Base-by-base conservation (phyloP, 2,797 vertebrate species). In the Cuculus canorus region DNA sequence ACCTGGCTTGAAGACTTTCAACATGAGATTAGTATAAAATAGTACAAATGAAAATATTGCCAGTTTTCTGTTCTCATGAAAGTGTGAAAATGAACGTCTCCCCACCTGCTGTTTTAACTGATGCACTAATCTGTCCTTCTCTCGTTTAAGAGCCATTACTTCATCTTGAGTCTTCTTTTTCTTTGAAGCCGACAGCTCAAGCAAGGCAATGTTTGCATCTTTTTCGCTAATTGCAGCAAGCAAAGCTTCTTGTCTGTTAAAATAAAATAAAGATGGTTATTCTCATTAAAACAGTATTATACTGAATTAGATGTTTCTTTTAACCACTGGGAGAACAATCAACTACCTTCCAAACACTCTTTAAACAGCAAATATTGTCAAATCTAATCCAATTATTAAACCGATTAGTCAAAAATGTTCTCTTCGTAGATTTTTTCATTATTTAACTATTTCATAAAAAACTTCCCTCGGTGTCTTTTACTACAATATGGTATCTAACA, bases 81-180 rank as follows among this genome's bases (percentile, higher is more conserved):
- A 95, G 56, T 56, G 88, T 41, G 83, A 82, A 89, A 96, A 69
- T 52, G 17, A 93, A 91, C 70, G 53, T 92, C 91, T 97, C 88
- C 98, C 97, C 93, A 99, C 99, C 96, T 99, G 99, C 97, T 99
- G 99, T 96, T 99, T 99, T 97, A 99, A 98, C 95, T 99, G 99
- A 95, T 99, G 99, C 95, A 99, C 99, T 88, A 99, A 98, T 97
- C 99, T 98, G 97, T 99, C 99, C 92, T 99, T 99, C 92, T 99
- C 99, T 95, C 99, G 98, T 97, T 99, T 99, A 83, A 99, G 98
- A 68, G 98, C 98, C 97, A 99, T 97, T 91, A 99, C 99, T 98
- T 99, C 99, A 47, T 99, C 99, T 96, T 99, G 99, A 17, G 99
- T 99, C 98, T 99, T 99, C 98, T 99, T 99, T 97, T 99, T 99